phyloP scores from a whole-genome alignment of 1,140 invertebrate species.

The Whitmania pigra region DNA sequence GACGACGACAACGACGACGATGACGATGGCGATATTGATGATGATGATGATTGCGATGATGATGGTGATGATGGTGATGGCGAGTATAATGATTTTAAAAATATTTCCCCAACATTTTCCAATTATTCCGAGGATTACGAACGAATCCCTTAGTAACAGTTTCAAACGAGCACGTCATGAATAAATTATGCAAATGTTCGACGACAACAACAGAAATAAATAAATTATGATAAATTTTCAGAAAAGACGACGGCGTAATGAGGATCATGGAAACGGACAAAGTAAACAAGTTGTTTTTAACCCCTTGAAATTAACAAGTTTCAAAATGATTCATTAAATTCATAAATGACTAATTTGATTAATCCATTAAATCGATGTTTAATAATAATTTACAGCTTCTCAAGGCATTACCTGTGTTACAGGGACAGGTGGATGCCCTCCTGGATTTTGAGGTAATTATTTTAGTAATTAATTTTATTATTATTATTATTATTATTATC shows the following conservation, averaged over 20 bases:
- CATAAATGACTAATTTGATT: too few relatives aligned
- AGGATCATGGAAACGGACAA: constrained; percentile 95
- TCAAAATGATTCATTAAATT: too few relatives aligned
- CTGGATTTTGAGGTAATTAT: constrained; percentile 75
- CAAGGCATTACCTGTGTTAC: constrained; percentile 88
- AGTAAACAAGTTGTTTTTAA: constrained; percentile 29
- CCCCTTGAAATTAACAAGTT: not conserved
- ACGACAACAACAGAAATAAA: too few relatives aligned
- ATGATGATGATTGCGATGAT: not conserved
- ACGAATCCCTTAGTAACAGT: too few relatives aligned
- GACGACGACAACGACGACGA: not conserved
- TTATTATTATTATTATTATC: not conserved
- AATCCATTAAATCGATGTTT: too few relatives aligned
- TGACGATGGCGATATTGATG: not conserved
- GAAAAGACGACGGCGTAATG: constrained; percentile 88
- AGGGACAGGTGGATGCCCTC: constrained; percentile 86
- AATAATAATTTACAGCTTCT: too few relatives aligned
- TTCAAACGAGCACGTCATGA: too few relatives aligned
- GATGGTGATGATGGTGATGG: not conserved
- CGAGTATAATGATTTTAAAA: not conserved
- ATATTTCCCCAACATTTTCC: not conserved
- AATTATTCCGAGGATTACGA: not conserved
- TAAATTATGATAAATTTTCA: constrained; percentile 40
- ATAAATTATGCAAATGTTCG: too few relatives aligned
- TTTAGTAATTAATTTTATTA: too few relatives aligned